Evolutionary conservation across 2,888 invertebrate species (phyloP).

Genomic region (Argynnis bischoffii): DNA sequence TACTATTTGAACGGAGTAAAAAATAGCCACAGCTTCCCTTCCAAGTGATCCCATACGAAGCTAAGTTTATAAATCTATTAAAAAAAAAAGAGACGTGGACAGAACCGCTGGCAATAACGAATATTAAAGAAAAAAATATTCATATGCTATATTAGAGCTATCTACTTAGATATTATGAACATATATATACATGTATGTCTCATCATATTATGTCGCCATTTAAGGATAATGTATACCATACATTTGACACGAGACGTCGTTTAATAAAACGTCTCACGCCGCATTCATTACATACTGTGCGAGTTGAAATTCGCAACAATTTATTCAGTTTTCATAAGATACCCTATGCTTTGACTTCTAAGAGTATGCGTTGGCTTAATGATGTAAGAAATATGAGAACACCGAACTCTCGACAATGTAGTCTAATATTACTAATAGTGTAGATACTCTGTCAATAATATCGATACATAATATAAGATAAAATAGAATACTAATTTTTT

Average conservation of each 20-base stretch:
- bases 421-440: slow-evolving; percentile 49
- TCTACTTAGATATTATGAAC: no score
- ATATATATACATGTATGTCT: no score
- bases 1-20: no score
- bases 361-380: slow-evolving; percentile 57
- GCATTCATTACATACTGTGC: slow-evolving; percentile 23
- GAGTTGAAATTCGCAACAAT: slow-evolving; percentile 27
- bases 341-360: slow-evolving; percentile 39
- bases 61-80: no score
- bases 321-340: slow-evolving; percentile 40
- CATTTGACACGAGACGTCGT: slow-evolving; percentile 11
- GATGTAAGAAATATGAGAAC: slow-evolving; percentile 72
- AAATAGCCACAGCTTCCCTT: no score
- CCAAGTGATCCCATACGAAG: no score
- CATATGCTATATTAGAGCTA: no score
- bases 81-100: no score
- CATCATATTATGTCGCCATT: no score
- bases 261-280: slow-evolving; percentile 23
- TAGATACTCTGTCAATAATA: slow-evolving; percentile 24
- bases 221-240: neutral
- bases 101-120: no score
- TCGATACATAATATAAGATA: slow-evolving; percentile 21
- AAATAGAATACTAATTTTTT: no score
- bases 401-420: slow-evolving; percentile 50
- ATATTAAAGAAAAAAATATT: no score